Conservation (phyloP, 64 coral and sea anemone genomes). For the Acropora yongei region DNA sequence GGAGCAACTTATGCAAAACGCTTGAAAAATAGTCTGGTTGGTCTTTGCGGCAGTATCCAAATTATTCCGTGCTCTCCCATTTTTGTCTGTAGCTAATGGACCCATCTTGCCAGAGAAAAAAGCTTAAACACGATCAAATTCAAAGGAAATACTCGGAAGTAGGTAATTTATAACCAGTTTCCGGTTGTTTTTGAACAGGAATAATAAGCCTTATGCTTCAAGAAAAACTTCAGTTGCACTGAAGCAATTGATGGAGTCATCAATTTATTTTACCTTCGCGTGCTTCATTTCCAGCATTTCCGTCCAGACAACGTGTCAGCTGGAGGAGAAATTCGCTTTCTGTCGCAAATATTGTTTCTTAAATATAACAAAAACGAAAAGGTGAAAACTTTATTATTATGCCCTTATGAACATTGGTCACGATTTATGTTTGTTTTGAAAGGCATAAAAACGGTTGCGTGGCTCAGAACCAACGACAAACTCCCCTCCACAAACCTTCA, state of each 20-base stretch:
- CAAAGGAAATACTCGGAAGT: constrained; percentile 53
- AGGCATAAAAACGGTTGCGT: neutral
- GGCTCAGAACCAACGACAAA: neutral
- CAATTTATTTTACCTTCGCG: neutral
- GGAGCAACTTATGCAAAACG: constrained; percentile 57
- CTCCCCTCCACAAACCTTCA: neutral
- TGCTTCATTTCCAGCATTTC: neutral
- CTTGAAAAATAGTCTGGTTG: neutral
- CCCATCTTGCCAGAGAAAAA: neutral
- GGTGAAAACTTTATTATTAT: constrained; percentile 15
- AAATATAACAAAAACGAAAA: neutral
- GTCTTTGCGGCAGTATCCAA: constrained; percentile 23
- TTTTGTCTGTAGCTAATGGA: constrained; percentile 37
- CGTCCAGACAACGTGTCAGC: neutral
- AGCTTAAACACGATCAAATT: neutral
- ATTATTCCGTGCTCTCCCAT: neutral
- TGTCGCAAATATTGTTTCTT: neutral
- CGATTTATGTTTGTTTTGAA: neutral
- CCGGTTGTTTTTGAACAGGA: constrained; percentile 11
- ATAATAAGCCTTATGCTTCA: neutral
- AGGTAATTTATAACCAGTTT: constrained; percentile 51
- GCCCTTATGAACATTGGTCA: neutral
- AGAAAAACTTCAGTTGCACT: neutral
- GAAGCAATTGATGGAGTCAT: neutral
- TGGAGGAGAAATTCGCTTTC: neutral